phyloP scores from a whole-genome alignment of 2,797 vertebrate genomes.

The Heteromormyrus szaboi region DNA sequence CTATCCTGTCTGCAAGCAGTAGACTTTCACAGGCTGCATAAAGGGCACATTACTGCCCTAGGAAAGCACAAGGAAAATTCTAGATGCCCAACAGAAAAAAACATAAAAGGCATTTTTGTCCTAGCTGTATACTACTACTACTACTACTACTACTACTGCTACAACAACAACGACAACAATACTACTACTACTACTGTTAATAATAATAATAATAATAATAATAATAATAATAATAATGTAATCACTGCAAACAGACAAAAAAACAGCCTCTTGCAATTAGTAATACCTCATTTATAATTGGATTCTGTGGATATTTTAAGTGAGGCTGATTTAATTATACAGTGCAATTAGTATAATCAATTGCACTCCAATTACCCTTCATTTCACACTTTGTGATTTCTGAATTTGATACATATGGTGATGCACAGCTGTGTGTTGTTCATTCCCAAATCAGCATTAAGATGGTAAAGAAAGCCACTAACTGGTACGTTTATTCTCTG shows the following conservation, averaged over 20 bases:
- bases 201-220: not conserved
- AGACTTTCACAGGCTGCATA: not conserved
- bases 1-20: not conserved
- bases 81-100: not conserved
- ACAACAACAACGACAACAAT: not conserved
- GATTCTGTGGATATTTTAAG: slow-evolving; percentile 70
- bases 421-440: slow-evolving; percentile 29
- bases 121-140: not conserved
- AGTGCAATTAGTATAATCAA: slow-evolving; percentile 74
- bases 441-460: not conserved
- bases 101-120: not conserved
- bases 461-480: not conserved
- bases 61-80: slow-evolving; percentile 15
- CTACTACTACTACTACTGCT: not conserved
- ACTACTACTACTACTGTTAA: not conserved
- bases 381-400: slow-evolving; percentile 66
- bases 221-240: not conserved
- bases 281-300: slow-evolving; percentile 56
- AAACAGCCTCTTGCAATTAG: not conserved
- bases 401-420: slow-evolving; percentile 60
- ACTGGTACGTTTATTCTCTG: not conserved
- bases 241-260: not conserved
- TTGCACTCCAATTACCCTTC: slow-evolving; percentile 58
- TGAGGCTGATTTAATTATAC: slow-evolving; percentile 75
- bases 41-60: slow-evolving; percentile 14